Conservation (phyloP, 1,140 invertebrate species). For the Hylaeus anthracinus region DNA sequence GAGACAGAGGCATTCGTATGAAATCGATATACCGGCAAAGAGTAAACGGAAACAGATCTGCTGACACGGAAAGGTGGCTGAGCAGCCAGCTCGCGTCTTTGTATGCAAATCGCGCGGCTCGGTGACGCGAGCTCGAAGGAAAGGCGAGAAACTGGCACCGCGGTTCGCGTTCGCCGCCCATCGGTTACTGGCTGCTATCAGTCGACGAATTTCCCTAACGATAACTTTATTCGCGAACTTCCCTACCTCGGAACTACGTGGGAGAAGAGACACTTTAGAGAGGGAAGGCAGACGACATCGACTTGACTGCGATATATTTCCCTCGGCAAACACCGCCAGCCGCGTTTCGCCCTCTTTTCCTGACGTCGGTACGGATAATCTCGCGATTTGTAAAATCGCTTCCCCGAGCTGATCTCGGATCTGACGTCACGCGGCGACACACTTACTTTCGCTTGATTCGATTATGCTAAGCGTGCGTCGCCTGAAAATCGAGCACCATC, state of each 20-base stretch:
- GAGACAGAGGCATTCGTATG: slow-evolving; percentile 12
- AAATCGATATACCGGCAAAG: slow-evolving; percentile 50
- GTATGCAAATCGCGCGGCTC: slow-evolving; percentile 64
- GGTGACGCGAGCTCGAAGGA: slow-evolving; percentile 41
- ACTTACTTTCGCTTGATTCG: slow-evolving; percentile 10
- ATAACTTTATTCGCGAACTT: slow-evolving; percentile 70
- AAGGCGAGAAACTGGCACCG: slow-evolving; percentile 58
- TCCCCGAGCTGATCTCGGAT: slow-evolving; percentile 38
- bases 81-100: slow-evolving; percentile 41
- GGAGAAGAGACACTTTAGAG: slow-evolving; percentile 11
- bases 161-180: slow-evolving; percentile 48
- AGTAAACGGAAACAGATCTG: slow-evolving; percentile 43
- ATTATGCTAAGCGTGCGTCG: slow-evolving; percentile 7
- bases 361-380: slow-evolving; percentile 24
- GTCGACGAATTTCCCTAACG: slow-evolving; percentile 68
- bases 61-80: slow-evolving; percentile 34
- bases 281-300: slow-evolving; percentile 5
- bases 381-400: slow-evolving; percentile 43
- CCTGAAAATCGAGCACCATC: too few species aligned
- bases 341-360: not conserved
- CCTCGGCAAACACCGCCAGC: slow-evolving; percentile 11
- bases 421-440: slow-evolving; percentile 23
- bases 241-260: slow-evolving; percentile 28
- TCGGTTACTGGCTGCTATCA: slow-evolving; percentile 47
- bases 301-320: slow-evolving; percentile 31